A percentile compares a stretch with the other conserved stretches of the same genome.
Conservation (phyloP, 2,113 vertebrate species). For the Rhinogobius similis region DNA sequence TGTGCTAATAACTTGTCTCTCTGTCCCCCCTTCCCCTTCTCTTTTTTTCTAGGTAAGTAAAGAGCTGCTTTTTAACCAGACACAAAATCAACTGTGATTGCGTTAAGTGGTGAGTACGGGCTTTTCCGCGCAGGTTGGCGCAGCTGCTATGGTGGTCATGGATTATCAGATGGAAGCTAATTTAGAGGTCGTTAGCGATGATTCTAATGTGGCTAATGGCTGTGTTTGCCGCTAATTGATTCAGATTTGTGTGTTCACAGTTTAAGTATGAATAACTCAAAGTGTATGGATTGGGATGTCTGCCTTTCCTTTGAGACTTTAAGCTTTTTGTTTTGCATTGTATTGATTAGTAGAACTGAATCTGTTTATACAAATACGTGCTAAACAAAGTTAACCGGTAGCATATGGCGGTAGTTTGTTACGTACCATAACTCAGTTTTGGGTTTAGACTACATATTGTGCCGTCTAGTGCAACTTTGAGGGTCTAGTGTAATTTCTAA, state of each 20-base stretch:
- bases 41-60: constrained; percentile 63
- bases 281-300: background rate
- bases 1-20: constrained; percentile 44
- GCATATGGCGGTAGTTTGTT: too few species aligned
- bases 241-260: background rate
- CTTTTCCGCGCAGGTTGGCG: background rate
- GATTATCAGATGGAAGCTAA: constrained; percentile 21
- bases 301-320: too few species aligned
- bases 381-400: too few species aligned
- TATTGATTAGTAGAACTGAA: too few species aligned
- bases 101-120: background rate
- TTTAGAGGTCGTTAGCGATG: constrained; percentile 20
- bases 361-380: too few species aligned
- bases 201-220: constrained; percentile 10
- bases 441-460: too few species aligned
- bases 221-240: constrained; percentile 45
- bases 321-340: too few species aligned
- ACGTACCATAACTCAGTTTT: too few species aligned
- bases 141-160: background rate
- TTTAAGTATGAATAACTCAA: background rate
- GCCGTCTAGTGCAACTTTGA: too few species aligned
- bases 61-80: constrained; percentile 44
- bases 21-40: background rate
- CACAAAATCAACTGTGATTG: constrained; percentile 42
- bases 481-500: too few species aligned